A percentile compares a stretch with the other conserved stretches of the same genome.
Conservation (phyloP, 2,113 vertebrate genomes). For the Esox niger region DNA sequence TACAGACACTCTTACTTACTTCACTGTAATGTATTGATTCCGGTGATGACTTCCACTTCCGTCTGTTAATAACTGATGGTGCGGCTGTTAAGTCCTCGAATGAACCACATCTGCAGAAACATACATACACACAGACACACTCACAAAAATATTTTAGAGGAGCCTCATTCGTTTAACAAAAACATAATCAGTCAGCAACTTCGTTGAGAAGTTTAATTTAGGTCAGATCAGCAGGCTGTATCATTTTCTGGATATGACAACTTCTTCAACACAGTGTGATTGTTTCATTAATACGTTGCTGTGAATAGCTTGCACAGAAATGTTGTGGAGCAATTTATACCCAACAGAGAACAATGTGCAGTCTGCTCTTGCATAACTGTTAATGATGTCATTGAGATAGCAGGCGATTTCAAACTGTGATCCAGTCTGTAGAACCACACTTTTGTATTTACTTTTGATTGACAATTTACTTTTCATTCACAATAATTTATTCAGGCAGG, state of each 20-base stretch:
- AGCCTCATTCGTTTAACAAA: background rate
- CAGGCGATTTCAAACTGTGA: background rate
- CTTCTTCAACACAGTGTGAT: slow-evolving; percentile 37
- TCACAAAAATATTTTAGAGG: background rate
- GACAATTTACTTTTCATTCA: background rate
- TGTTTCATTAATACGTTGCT: slow-evolving; percentile 48
- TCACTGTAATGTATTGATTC: too few relatives aligned
- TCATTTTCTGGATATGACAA: slow-evolving; percentile 16
- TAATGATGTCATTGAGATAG: slow-evolving; percentile 10
- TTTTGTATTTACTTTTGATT: background rate
- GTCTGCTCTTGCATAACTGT: slow-evolving; percentile 31
- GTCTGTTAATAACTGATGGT: too few relatives aligned
- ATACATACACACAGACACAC: too few relatives aligned
- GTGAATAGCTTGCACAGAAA: slow-evolving; percentile 46
- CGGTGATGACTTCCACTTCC: too few relatives aligned
- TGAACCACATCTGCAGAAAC: too few relatives aligned
- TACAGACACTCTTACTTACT: too few relatives aligned
- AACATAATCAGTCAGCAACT: background rate
- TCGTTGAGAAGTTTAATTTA: slow-evolving; percentile 10
- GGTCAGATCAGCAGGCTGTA: slow-evolving; percentile 16
- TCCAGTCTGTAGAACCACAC: background rate
- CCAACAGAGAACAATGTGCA: slow-evolving; percentile 58
- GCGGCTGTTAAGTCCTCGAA: too few relatives aligned
- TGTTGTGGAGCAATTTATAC: slow-evolving; percentile 46
- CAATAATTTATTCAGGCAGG: background rate